Conservation (phyloP, 2,113 vertebrate genomes). For the Callorhinus ursinus region DNA sequence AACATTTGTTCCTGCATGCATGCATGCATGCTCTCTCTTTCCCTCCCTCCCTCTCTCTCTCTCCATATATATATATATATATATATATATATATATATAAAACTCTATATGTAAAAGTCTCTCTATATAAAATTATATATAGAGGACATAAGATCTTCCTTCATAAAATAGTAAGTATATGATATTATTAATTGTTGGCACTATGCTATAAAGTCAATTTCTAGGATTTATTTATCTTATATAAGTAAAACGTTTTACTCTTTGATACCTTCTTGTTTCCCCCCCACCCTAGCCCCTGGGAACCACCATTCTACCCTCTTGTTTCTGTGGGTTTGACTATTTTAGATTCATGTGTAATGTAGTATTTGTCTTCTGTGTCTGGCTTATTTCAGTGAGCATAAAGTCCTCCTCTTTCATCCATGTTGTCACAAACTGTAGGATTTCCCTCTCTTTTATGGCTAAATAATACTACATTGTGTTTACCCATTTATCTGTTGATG, state of each 20-base stretch:
- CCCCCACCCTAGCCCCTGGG: neutral
- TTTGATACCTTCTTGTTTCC: neutral
- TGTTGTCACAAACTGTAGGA: neutral
- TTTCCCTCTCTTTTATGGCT: neutral
- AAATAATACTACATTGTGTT: neutral
- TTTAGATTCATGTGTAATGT: neutral
- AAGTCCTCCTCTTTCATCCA: neutral
- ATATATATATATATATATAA: no score
- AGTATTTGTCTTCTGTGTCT: neutral
- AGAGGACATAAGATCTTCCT: neutral
- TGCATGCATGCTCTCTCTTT: no score
- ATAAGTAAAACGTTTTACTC: neutral
- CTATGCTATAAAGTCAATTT: neutral
- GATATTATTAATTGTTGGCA: neutral
- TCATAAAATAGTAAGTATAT: neutral
- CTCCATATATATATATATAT: neutral
- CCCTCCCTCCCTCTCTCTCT: neutral
- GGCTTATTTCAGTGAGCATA: neutral
- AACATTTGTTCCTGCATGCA: neutral
- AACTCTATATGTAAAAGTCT: neutral
- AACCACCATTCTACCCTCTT: neutral
- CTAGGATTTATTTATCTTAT: neutral
- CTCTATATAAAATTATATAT: neutral
- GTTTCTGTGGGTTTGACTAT: neutral
- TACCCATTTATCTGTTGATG: neutral